Conservation (phyloP, 2,888 invertebrate genomes). For the Suillia variegata region DNA sequence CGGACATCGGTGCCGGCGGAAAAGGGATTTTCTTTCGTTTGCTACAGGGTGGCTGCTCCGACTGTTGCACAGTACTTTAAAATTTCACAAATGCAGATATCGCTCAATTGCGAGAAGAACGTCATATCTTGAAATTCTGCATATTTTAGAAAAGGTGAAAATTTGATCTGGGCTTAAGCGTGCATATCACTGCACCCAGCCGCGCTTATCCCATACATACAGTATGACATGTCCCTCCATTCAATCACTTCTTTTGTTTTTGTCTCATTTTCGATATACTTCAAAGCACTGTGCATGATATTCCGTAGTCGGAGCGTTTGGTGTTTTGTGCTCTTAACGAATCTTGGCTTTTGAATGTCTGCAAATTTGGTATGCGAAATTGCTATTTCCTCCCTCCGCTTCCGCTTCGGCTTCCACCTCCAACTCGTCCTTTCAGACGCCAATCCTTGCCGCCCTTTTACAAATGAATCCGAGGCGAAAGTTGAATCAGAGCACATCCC, state of each 20-base stretch:
- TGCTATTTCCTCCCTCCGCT: no score
- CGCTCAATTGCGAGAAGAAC: background rate
- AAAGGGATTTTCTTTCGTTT: background rate
- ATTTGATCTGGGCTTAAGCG: no score
- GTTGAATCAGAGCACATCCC: slow-evolving; percentile 61
- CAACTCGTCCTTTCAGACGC: background rate
- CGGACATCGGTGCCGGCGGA: slow-evolving; percentile 11
- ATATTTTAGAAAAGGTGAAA: no score
- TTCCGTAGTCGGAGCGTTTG: no score
- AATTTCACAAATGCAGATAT: no score
- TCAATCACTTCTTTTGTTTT: no score
- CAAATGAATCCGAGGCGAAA: slow-evolving; percentile 34
- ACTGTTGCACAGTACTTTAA: background rate
- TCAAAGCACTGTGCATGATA: no score
- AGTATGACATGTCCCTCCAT: no score
- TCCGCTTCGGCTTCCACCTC: background rate
- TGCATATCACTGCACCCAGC: no score
- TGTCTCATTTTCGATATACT: no score
- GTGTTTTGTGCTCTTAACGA: slow-evolving; percentile 9
- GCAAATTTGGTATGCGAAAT: slow-evolving; percentile 8
- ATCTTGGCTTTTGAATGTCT: slow-evolving; percentile 37
- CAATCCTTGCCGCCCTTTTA: background rate
- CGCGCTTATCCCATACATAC: no score
- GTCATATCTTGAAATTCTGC: no score
- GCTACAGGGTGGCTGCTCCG: slow-evolving; percentile 3